phyloP scores from a whole-genome alignment of 35 echinoderm and acorn worm genomes.

The Strongylocentrotus purpuratus region DNA sequence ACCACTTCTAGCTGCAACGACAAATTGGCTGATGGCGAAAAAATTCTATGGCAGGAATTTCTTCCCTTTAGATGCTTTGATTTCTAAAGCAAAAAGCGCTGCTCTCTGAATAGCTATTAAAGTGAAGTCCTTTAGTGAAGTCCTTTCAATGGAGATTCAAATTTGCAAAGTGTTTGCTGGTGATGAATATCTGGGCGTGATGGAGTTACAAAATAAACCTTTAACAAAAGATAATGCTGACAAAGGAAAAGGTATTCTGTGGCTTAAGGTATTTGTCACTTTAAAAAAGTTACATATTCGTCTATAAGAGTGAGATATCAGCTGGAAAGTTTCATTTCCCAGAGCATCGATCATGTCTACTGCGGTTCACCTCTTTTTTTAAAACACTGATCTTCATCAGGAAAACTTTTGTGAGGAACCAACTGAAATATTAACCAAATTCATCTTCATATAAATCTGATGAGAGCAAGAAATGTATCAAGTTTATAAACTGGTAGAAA shows the following conservation, averaged over 20 bases:
- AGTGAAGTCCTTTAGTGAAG: too few relatives aligned
- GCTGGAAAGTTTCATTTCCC: too few relatives aligned
- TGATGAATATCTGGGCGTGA: not conserved
- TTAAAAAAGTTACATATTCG: too few relatives aligned
- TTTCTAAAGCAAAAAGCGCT: not conserved
- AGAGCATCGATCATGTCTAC: too few relatives aligned
- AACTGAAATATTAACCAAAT: too few relatives aligned
- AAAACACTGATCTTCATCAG: too few relatives aligned
- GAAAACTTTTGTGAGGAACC: too few relatives aligned
- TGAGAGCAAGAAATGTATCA: too few relatives aligned
- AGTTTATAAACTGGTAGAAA: too few relatives aligned
- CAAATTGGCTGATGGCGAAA: not conserved
- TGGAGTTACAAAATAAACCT: not conserved
- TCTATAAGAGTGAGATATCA: too few relatives aligned
- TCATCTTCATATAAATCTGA: too few relatives aligned
- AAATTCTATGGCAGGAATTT: not conserved
- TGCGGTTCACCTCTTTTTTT: too few relatives aligned
- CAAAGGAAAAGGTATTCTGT: not conserved
- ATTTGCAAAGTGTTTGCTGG: not conserved
- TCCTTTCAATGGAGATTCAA: not conserved
- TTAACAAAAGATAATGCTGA: not conserved
- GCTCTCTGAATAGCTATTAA: not conserved
- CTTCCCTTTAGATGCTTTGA: not conserved
- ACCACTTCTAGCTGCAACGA: not conserved
- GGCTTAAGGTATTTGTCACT: not conserved